phyloP scores from a whole-genome alignment of 2,113 vertebrate species.

The Psophia crepitans region DNA sequence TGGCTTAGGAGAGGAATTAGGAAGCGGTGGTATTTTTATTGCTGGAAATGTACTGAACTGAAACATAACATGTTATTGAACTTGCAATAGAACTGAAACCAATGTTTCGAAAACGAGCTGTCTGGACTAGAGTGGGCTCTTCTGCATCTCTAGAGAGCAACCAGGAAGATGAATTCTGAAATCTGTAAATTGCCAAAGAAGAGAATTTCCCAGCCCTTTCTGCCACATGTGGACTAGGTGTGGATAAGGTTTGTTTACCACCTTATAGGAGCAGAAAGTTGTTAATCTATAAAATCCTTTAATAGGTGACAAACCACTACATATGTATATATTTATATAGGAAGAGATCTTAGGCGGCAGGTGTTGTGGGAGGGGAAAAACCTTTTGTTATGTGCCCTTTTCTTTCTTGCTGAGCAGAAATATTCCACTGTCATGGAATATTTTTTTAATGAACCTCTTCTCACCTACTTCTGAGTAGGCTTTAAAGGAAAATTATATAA shows the following conservation, averaged over 20 bases:
- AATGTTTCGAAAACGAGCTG: not conserved
- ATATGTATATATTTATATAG: not conserved
- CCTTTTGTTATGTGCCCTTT: not conserved
- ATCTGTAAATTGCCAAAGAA: not conserved
- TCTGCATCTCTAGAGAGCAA: not conserved
- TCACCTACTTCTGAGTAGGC: not conserved
- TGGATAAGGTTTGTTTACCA: not conserved
- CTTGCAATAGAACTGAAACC: not conserved
- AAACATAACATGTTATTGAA: not conserved
- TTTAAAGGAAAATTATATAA: not conserved
- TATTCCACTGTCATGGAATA: not conserved
- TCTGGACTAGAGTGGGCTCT: not conserved
- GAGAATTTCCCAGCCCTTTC: not conserved
- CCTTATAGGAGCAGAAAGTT: not conserved
- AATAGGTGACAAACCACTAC: not conserved
- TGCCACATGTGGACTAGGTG: not conserved
- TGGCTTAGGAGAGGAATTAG: not conserved
- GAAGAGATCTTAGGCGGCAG: rapidly evolving
- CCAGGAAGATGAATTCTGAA: not conserved
- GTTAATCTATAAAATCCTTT: not conserved
- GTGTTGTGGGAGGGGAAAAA: not conserved
- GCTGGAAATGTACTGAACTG: not conserved
- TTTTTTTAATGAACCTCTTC: not conserved
- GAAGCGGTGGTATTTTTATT: not conserved
- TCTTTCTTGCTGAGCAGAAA: not conserved